Percentiles rank a stretch among this genome's conserved stretches.
Evolutionary conservation across 2,888 invertebrate species (phyloP).

Genomic region (Sarcophaga subvicina): DNA sequence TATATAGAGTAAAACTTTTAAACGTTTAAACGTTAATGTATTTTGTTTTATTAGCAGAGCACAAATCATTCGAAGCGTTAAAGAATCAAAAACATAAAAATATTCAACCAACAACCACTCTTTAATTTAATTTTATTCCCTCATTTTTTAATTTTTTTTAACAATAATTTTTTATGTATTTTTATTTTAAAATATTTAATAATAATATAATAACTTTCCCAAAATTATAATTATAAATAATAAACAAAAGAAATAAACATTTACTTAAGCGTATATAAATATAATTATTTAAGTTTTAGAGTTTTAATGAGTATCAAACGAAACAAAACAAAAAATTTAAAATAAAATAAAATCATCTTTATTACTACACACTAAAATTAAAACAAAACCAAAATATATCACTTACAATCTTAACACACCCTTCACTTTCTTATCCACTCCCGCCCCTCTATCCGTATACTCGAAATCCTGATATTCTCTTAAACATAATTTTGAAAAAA

Average conservation of each 20-base stretch:
- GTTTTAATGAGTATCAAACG: slow-evolving; percentile 59
- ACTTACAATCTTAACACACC: slow-evolving; percentile 22
- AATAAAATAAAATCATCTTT: slow-evolving; percentile 51
- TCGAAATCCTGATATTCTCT: background rate
- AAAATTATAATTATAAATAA: slow-evolving; percentile 55
- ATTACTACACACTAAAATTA: slow-evolving; percentile 36
- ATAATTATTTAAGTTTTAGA: slow-evolving; percentile 61
- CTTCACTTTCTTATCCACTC: background rate
- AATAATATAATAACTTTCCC: slow-evolving; percentile 38
- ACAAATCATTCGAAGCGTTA: slow-evolving; percentile 23
- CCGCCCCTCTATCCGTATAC: background rate
- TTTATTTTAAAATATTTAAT: slow-evolving; percentile 43
- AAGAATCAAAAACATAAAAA: slow-evolving; percentile 51
- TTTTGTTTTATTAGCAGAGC: slow-evolving; percentile 41
- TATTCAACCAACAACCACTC: background rate
- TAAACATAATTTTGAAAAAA: background rate
- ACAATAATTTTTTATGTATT: background rate
- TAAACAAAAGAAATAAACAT: slow-evolving; percentile 66
- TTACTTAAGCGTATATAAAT: slow-evolving; percentile 66
- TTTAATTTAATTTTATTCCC: slow-evolving; percentile 23
- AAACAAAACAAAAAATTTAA: slow-evolving; percentile 26
- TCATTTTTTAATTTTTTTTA: slow-evolving; percentile 50
- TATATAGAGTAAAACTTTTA: slow-evolving; percentile 54
- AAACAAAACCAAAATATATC: slow-evolving; percentile 36
- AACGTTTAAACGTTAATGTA: slow-evolving; percentile 54